Base-by-base conservation (phyloP, 2,797 vertebrate genomes). In the Urophycis tenuis region DNA sequence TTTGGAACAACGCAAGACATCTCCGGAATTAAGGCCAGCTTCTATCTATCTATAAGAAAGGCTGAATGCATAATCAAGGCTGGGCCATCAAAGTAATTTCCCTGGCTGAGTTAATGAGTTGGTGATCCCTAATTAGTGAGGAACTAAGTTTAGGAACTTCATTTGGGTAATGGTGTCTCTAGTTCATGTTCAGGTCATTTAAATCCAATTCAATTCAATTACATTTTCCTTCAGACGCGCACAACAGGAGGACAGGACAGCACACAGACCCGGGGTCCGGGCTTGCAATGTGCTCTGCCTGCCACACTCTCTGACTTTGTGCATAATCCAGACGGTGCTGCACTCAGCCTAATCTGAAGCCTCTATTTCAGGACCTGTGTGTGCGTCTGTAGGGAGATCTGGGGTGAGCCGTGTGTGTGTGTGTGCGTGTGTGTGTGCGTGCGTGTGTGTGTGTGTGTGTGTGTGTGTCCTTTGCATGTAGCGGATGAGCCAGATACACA, bases 311-410 rank as follows among this genome's bases (percentile, higher is more conserved):
- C 70, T 34, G 17, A 49, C 79, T 39, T 35, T 31, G 69, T 78
- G 22, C 78, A 75, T 93, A 92, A 86, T 91, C 89, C 90, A 85
- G 79, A 80, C 78, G 84, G 41, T 82, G 73, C 89, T 91, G 83
- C 89, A 88, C 89, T 71, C 77, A 34, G 80, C 11, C 89, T 94
- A 91, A 93, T 94, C 90, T 92, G 45, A 91, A 75, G 78, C 87
- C 31, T 91, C 90, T 92, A 92, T 94, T 94, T 92, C 89, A 96
- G 95, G 94, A 93, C 81, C 92, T 86, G 88, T 88, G 81, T 90
- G 89, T 84, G 89, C 88, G 80, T 90, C 89, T 84, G 72, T 94
- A 92, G 91, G 87, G 84, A 88, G 82, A 85, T 64, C 81, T 74
- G 81, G 85, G 78, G 71, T 74, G 33, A n/a, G 78, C 8, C 45